Percentiles rank a stretch among this genome's conserved stretches.
Conservation (phyloP, 1,140 invertebrate genomes). For the Aricia agestis region DNA sequence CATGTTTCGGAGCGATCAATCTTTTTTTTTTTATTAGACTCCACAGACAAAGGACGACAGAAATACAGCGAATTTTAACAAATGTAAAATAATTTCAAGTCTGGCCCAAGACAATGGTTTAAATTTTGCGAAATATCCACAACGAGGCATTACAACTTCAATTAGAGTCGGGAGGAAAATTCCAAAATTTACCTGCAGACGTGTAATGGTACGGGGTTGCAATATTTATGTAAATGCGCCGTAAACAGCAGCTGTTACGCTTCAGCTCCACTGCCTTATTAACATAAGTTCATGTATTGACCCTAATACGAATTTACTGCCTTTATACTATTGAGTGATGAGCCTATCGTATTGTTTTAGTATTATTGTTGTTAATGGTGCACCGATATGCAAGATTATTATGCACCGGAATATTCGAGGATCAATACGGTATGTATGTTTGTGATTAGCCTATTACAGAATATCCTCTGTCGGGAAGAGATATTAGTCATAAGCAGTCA, state of each 20-base stretch:
- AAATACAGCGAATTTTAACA: background rate
- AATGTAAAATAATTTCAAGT: conserved; percentile 1
- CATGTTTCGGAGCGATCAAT: background rate
- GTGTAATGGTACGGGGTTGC: conserved; percentile 19
- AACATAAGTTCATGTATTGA: conserved; percentile 31
- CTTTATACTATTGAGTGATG: conserved; percentile 7
- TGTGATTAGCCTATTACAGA: background rate
- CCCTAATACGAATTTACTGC: conserved; percentile 15
- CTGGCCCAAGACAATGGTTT: background rate
- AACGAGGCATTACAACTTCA: conserved; percentile 13
- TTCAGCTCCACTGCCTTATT: conserved; percentile 29
- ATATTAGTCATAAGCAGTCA: background rate
- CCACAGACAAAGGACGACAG: background rate
- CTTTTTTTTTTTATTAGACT: background rate
- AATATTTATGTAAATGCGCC: conserved; percentile 38
- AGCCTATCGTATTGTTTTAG: background rate
- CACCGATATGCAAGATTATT: background rate
- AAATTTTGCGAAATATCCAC: conserved; percentile 9
- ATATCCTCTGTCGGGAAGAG: background rate
- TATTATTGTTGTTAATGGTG: background rate
- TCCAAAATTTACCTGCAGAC: conserved; percentile 20
- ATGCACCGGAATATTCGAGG: background rate
- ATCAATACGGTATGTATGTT: background rate
- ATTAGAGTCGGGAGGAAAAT: conserved; percentile 14
- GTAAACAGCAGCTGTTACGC: conserved; percentile 29